A percentile compares a stretch with the other conserved stretches of the same genome.
Evolutionary conservation across 2,888 invertebrate species (phyloP).

Genomic region (Gerris lacustris): DNA sequence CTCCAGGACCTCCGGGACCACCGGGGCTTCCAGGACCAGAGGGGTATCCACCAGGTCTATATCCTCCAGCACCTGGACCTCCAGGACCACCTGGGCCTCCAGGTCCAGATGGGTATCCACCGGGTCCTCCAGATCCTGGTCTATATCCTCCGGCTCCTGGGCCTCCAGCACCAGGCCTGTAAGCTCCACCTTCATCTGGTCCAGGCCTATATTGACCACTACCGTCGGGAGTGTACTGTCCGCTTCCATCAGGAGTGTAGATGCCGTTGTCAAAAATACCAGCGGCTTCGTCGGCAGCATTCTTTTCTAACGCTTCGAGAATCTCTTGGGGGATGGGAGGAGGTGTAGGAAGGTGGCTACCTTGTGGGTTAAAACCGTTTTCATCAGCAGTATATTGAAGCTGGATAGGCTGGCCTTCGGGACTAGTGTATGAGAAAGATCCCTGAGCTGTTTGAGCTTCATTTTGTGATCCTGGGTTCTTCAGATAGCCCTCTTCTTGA

Average conservation of each 20-base stretch:
- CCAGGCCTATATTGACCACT: constrained; percentile 9
- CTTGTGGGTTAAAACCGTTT: constrained; percentile 54
- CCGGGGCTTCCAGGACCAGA: constrained; percentile 13
- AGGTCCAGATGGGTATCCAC: constrained; percentile 8
- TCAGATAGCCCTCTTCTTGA: constrained; percentile 41
- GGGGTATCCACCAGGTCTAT: constrained; percentile 32
- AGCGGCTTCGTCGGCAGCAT: constrained; percentile 42
- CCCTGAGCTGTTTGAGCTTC: constrained; percentile 50
- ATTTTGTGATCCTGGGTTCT: constrained; percentile 44
- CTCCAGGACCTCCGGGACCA: constrained; percentile 13
- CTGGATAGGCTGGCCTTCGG: constrained; percentile 49
- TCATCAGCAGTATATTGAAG: constrained; percentile 54
- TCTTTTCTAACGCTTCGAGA: constrained; percentile 37
- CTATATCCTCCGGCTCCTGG: constrained; percentile 17
- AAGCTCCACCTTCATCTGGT: constrained; percentile 31
- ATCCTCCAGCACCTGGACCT: constrained; percentile 18
- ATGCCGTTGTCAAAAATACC: constrained; percentile 44
- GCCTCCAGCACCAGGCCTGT: constrained; percentile 19
- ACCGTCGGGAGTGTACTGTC: constrained; percentile 24
- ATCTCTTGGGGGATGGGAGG: constrained; percentile 38
- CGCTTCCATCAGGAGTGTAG: constrained; percentile 41
- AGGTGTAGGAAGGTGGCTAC: constrained; percentile 38
- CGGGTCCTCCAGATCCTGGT: constrained; percentile 5
- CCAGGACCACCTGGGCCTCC: constrained; percentile 15
- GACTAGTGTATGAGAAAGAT: constrained; percentile 57